Base-by-base conservation (phyloP, 2,888 invertebrate species). In the Lomographa bimaculata region DNA sequence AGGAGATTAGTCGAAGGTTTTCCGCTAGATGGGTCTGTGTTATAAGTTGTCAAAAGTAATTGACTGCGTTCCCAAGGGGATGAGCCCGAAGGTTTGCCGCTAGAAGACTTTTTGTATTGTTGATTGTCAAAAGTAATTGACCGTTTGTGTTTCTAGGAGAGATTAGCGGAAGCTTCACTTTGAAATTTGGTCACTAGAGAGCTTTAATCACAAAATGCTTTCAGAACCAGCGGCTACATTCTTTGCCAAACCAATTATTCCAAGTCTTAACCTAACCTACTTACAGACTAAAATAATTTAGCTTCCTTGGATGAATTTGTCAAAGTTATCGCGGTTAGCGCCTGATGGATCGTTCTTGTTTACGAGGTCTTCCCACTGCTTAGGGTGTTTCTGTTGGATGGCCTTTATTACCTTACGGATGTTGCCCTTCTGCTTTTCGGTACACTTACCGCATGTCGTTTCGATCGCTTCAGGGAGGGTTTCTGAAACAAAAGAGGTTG, bases 261-360 rank as follows among this genome's bases (percentile, higher is more conserved):
- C 21, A 29, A 37, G 32, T 6, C 14, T 30, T 42, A 36, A 18
- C 23, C 39, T 25, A 46, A 8, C 30, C 29, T 40, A 48, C 27
- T 38, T 26, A 37, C 17, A 38, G 11, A 17, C 3, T 35, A 33
- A 23, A 35, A 30, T 40, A 27, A 35, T 54, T 74, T 80, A 80
- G 54, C 72, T 79, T 39, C 60, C 70, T 36, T 79, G 78, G 51
- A 87, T 72, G 64, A 89, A 89, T 50, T 90, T 89, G 54, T 91
- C 89, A 78, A 94, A 95, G 63, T 91, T 91, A 44, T 66, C 83
- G 51, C 90, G 90, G 84, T 94, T 92, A 41, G 89, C 73, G 34
- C 93, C 92, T 0, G 91, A 80, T 5, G 93, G 93, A 71, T 96
- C 95, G 67, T 92, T 95, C 75, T 94, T 94, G 48, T 80, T 84